Base-by-base conservation (phyloP, 2,797 vertebrate genomes). In the Sebastes minor region DNA sequence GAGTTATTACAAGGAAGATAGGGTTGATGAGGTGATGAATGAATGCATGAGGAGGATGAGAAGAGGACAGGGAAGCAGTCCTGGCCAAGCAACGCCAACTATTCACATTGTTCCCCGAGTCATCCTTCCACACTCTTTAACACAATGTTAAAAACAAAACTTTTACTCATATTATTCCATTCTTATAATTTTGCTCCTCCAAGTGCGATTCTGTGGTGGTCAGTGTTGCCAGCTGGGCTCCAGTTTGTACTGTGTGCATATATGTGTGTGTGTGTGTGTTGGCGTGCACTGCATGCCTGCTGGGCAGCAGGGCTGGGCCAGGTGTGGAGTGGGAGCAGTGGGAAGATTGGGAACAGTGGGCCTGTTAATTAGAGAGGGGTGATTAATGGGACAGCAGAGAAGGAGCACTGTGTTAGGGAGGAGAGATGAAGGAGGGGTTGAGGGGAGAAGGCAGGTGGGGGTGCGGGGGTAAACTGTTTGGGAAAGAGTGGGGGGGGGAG, bases 331-430 rank as follows among this genome's bases (percentile, higher is more conserved):
- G 88, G 86, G 90, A 95, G 93, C 91, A 89, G 80, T 87, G 90
- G 89, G 91, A 93, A 91, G 92, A 93, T 89, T 88, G 86, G 92
- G 93, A 95, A 95, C 91, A 86, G 91, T 96, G 95, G 96, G 97
- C 96, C 97, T 97, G 98, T 99, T 99, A 99, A 99, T 99, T 99
- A 99, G 98, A 95, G 96, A 95, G 95, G 93, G 79, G 93, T 99
- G 98, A 99, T 99, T 99, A 98, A 99, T 99, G 97, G 97, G 91
- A 93, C 86, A 87, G 90, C 88, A 79, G 85, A 89, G 90, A 83
- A 81, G 86, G 83, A 88, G 87, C 74, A 76, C 86, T 83, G 88
- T 84, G 89, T 92, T 91, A 76, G 90, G 85, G 82, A 91, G 89
- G 86, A 72, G 77, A 79, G 81, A 80, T 87, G 81, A 88, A 80